Percentiles rank a stretch among this genome's conserved stretches.
Evolutionary conservation across 2,888 invertebrate genomes (phyloP).

Genomic region (Gibbula magus): DNA sequence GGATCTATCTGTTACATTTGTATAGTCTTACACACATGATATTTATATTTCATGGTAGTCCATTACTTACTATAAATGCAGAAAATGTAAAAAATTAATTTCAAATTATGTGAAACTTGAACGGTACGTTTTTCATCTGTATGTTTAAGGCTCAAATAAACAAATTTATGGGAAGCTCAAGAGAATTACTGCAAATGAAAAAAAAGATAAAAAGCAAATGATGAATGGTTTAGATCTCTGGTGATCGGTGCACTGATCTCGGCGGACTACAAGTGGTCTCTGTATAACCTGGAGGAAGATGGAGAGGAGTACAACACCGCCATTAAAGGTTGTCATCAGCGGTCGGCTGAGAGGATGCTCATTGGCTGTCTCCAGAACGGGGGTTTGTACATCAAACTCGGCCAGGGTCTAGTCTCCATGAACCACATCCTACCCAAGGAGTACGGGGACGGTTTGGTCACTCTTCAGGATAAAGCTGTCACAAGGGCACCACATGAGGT

Average conservation of each 20-base stretch:
- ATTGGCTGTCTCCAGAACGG: constrained; percentile 83
- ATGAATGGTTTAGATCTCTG: constrained; percentile 65
- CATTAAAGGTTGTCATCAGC: constrained; percentile 79
- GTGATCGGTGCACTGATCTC: constrained; percentile 80
- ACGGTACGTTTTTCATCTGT: too few species aligned
- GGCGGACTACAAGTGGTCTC: constrained; percentile 80
- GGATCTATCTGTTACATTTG: too few species aligned
- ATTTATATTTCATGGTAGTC: too few species aligned
- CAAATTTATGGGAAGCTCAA: not conserved
- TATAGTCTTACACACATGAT: too few species aligned
- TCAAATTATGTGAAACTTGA: too few species aligned
- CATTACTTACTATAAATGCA: too few species aligned
- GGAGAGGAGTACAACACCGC: constrained; percentile 78
- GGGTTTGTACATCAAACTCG: constrained; percentile 85
- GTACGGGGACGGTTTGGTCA: constrained; percentile 80
- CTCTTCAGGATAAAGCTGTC: constrained; percentile 75
- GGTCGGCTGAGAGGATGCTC: constrained; percentile 80
- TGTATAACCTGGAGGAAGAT: constrained; percentile 78
- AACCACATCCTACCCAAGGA: constrained; percentile 85
- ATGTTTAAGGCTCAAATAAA: too few species aligned
- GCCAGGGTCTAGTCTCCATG: constrained; percentile 85
- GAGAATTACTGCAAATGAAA: not conserved
- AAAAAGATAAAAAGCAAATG: not conserved
- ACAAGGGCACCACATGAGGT: constrained; percentile 73
- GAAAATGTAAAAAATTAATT: too few species aligned